phyloP scores from a whole-genome alignment of 2,113 vertebrate species.

The Stictonetta naevosa region DNA sequence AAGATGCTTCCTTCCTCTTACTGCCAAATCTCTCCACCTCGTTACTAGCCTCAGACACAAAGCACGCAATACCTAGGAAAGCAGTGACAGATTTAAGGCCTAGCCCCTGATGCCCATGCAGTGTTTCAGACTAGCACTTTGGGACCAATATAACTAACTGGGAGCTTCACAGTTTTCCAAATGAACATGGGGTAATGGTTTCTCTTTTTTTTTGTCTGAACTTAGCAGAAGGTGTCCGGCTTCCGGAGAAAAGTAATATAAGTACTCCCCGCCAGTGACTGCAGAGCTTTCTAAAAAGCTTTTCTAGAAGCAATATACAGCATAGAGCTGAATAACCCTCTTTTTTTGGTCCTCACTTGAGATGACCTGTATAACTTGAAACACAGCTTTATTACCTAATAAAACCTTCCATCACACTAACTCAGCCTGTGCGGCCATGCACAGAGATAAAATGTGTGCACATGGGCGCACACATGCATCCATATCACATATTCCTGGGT shows the following conservation, averaged over 20 bases:
- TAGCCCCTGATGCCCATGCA: neutral
- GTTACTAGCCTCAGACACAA: neutral
- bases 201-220: neutral
- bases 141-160: slow-evolving; percentile 8
- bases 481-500: rapidly evolving
- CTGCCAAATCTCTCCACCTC: neutral
- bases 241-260: neutral
- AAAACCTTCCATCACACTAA: neutral
- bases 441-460: neutral
- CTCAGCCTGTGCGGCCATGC: neutral
- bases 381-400: neutral
- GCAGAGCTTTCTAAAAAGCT: neutral
- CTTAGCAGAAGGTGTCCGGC: neutral
- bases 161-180: slow-evolving; percentile 17
- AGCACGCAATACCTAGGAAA: neutral
- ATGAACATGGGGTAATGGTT: neutral
- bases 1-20: neutral
- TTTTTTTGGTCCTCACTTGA: neutral
- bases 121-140: neutral
- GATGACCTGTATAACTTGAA: neutral
- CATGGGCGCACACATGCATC: neutral
- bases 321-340: neutral
- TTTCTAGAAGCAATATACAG: neutral
- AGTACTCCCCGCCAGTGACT: neutral
- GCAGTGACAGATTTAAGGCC: slow-evolving; percentile 26